Evolutionary conservation across 1,140 invertebrate genomes (phyloP).

Genomic region (Palaemon carinicauda): DNA sequence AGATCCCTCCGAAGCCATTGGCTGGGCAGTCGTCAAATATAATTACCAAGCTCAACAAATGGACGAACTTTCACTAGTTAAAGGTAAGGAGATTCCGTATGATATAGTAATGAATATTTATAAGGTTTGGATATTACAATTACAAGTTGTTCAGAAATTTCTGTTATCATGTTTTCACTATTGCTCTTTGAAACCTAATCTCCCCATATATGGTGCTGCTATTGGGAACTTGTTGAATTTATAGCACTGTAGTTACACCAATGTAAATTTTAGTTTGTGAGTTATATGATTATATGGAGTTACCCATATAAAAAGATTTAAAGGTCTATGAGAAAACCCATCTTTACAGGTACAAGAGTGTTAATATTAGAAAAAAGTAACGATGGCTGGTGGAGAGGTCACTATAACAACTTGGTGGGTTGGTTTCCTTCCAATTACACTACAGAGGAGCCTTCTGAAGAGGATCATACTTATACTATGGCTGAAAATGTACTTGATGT

Average conservation of each 20-base stretch:
- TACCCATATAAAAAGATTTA: no score
- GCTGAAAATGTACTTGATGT: slow-evolving; percentile 93
- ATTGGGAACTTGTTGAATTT: no score
- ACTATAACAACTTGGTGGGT: slow-evolving; percentile 80
- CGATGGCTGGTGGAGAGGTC: slow-evolving; percentile 99
- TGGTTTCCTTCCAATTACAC: slow-evolving; percentile 99
- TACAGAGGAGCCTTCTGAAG: slow-evolving; percentile 77
- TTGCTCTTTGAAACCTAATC: no score
- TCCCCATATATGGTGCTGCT: no score
- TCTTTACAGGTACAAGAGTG: slow-evolving; percentile 77
- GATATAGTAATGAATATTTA: neutral
- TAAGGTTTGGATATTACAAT: neutral
- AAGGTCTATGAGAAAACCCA: no score
- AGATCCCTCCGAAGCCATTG: slow-evolving; percentile 87
- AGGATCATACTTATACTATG: slow-evolving; percentile 85
- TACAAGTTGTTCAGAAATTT: neutral
- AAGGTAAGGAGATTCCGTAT: slow-evolving; percentile 63
- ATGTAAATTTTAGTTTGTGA: no score
- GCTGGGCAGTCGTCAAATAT: slow-evolving; percentile 94
- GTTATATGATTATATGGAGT: no score
- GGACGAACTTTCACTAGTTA: slow-evolving; percentile 91
- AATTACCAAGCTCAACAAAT: slow-evolving; percentile 97
- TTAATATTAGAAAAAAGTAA: slow-evolving; percentile 97
- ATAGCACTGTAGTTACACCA: no score
- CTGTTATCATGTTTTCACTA: neutral